Base-by-base conservation (phyloP, 2,113 vertebrate genomes). In the Calypte anna region DNA sequence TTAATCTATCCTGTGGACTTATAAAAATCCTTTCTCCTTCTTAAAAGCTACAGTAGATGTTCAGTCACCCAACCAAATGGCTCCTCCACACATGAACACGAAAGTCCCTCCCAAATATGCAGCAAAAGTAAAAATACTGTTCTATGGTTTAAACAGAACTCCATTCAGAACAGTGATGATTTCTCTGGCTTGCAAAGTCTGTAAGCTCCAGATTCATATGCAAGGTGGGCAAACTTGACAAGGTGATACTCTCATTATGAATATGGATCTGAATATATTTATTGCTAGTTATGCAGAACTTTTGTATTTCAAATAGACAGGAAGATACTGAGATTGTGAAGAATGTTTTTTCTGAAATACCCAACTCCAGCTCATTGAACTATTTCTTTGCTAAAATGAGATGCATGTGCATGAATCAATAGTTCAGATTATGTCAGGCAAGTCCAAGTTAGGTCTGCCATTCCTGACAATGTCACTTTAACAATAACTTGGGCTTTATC, bases 1-100 rank as follows among this genome's bases (percentile, higher is more conserved):
- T 79, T 63, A 10, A 18, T 63, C 12, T 50, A 3, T 36, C 77
- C 58, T 79, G 50, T 30, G 55, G 18, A 31, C 14, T 64, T 58
- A 10, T 3, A 38, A 30, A 57, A 69, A 16, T 55, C 15, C 12
- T 67, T 86, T 12, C 14, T 86, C 10, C 28, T 2, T 59, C 33
- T 63, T 80, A n/a, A 85, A 75, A 88, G 23, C 54, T 54, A 5
- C 3, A 58, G 28, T 85, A 85, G 63, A 88, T 20, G 44, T 54
- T 5, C 3, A 58, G 28, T 85, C 16, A 28, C 15, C 4, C 13
- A 66, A 6, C 15, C 36, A 21, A 25, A 3, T 27, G 27, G 2
- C 10, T 20, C 16, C 20, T 87, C 48, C 22, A 43, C 19, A n/a
- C 3, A 1, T 2, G 24, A 5, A 19, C 0, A 0, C 30, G 33